Evolutionary conservation across 2,113 vertebrate genomes (phyloP).

Genomic region (Addax nasomaculatus): DNA sequence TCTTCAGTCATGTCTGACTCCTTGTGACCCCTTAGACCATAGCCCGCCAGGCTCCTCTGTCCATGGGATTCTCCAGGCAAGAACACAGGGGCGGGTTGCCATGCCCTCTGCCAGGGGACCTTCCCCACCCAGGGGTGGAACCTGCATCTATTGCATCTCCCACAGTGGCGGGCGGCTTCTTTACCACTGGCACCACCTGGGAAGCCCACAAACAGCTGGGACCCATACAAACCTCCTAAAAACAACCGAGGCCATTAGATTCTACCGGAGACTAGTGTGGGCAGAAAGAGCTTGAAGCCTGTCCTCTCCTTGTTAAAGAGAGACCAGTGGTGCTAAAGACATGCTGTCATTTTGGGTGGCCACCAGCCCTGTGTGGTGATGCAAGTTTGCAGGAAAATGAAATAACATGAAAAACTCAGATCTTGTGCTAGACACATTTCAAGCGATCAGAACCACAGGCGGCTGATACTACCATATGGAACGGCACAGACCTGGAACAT

Average conservation of each 20-base stretch:
- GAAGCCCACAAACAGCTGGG: neutral
- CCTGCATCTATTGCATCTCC: neutral
- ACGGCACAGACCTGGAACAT: fast-evolving
- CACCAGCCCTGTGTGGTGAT: neutral
- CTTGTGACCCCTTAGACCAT: neutral
- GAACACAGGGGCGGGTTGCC: neutral
- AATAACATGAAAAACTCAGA: too few species aligned
- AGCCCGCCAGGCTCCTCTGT: neutral
- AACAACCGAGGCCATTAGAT: fast-evolving
- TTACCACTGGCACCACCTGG: neutral
- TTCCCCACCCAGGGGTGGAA: neutral
- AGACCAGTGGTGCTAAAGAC: fast-evolving
- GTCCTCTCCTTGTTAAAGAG: neutral
- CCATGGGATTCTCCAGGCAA: neutral
- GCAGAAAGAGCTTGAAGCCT: neutral
- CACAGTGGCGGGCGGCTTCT: fast-evolving
- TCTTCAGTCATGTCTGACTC: neutral
- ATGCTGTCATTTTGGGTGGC: neutral
- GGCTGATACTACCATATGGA: fast-evolving
- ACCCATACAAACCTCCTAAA: neutral
- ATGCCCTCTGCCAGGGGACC: neutral
- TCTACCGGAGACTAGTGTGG: fast-evolving
- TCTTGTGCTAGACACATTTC: neutral
- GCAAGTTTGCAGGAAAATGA: neutral
- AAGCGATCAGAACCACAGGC: fast-evolving